Percentiles rank a stretch among this genome's conserved stretches.
These are phyloP conservation scores for Lerista edwardsae DNA, from an alignment of 2,797 vertebrate species.

Conservation along the genomic window DNA sequence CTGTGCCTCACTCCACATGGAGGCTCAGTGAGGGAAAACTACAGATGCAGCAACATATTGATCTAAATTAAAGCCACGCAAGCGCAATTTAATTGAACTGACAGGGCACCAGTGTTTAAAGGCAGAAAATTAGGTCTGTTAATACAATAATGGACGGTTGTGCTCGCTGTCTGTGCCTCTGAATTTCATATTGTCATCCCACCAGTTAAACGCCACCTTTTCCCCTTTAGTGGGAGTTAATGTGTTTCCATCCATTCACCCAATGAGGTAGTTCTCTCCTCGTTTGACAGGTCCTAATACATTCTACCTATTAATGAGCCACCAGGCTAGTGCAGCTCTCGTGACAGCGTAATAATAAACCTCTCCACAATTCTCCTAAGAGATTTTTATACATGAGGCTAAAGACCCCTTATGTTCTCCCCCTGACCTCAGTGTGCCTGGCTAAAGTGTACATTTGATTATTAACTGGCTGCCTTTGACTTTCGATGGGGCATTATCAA, in stretches of 20 bases:
- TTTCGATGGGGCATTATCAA: neutral
- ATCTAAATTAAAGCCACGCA: constrained; percentile 70
- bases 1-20: neutral
- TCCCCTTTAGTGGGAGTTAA: constrained; percentile 65
- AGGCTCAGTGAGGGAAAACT: constrained; percentile 45
- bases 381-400: neutral
- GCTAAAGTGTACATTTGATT: neutral
- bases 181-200: constrained; percentile 71
- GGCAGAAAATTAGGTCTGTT: constrained; percentile 73
- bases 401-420: neutral
- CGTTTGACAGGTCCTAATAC: constrained; percentile 60
- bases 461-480: neutral
- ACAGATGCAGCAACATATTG: constrained; percentile 61
- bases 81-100: constrained; percentile 62
- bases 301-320: constrained; percentile 67
- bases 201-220: constrained; percentile 66
- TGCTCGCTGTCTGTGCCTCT: constrained; percentile 69
- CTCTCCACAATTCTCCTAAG: rapidly evolving
- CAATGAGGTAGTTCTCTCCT: constrained; percentile 58
- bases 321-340: neutral
- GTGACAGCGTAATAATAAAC: constrained; percentile 35
- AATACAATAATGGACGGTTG: constrained; percentile 74
- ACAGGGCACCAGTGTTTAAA: constrained; percentile 70
- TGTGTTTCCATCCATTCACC: constrained; percentile 65
- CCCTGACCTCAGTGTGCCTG: neutral